Conservation (phyloP, 2,888 invertebrate species). For the Agrotis exclamationis region DNA sequence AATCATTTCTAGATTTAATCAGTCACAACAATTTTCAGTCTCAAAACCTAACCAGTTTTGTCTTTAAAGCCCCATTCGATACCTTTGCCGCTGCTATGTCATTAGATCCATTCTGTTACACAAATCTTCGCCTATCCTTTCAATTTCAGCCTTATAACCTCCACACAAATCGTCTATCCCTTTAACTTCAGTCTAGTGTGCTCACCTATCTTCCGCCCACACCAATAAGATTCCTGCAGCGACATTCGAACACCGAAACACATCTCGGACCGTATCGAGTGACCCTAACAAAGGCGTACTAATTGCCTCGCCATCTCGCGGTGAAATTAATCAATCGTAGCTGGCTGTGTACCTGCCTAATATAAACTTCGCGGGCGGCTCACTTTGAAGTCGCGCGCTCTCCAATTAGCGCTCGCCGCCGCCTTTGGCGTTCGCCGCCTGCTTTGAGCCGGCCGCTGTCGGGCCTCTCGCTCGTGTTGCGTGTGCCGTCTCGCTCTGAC, state of each 20-base stretch:
- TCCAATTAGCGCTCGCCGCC: slow-evolving; percentile 90
- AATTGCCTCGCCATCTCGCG: slow-evolving; percentile 87
- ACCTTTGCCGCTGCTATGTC: neutral
- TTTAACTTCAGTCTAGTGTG: neutral
- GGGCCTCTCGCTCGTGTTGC: slow-evolving; percentile 68
- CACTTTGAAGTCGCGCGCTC: slow-evolving; percentile 87
- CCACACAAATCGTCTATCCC: neutral
- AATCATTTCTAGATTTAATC: neutral
- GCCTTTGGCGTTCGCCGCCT: slow-evolving; percentile 89
- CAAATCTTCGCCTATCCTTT: neutral
- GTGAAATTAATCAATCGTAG: slow-evolving; percentile 88
- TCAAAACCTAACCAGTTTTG: neutral
- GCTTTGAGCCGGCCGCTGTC: slow-evolving; percentile 80
- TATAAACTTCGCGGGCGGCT: slow-evolving; percentile 89
- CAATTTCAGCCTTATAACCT: too few species aligned
- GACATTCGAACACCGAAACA: slow-evolving; percentile 49
- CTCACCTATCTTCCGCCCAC: slow-evolving; percentile 46
- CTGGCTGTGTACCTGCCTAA: slow-evolving; percentile 84
- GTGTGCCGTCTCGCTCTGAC: slow-evolving; percentile 67
- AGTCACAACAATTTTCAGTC: neutral
- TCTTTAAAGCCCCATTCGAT: neutral
- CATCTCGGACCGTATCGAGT: slow-evolving; percentile 66
- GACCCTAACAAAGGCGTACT: slow-evolving; percentile 84
- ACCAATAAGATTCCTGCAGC: slow-evolving; percentile 64
- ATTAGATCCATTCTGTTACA: neutral